Evolutionary conservation across 2,113 vertebrate species (phyloP), one percentile per base, ranked within the genome.

Genomic region (Strix uralensis): DNA sequence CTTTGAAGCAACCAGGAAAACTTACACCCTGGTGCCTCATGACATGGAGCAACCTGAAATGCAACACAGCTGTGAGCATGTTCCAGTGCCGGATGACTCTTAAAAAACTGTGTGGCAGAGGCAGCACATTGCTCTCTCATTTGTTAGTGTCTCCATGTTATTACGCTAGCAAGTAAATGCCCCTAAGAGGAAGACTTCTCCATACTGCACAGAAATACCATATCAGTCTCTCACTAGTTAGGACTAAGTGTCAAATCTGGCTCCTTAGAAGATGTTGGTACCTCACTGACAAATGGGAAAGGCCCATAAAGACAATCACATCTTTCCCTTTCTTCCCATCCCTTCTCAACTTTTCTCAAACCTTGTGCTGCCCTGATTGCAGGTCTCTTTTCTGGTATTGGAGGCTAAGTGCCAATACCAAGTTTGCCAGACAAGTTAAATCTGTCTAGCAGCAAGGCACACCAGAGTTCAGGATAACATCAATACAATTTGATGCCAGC

Each of bases 1-100:
- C 47, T 96, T 92, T 91, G 89, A 97, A 96, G 57, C 47, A 38
- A 79, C 40, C 38, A 91, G 54, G 70, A 94, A 94, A 95, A 87
- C 44, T n/a, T 92, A 81, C 69, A 92, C 51, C 27, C 59, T 7
- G 1, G 15, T 94, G 73, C 49, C 81, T 88, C 51, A 38, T 9
- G 12, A 57, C 52, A 36, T 52, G 61, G 54, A 91, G 65, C 42
- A 96, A 92, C 83, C 65, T 90, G 93, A 96, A 95, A 95, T 72
- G 73, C 58, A 96, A 72, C 73, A 75, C 81, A 87, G 78, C 87
- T 85, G 90, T 82, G 58, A 85, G 44, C 16, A 22, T 13, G n/a
- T 69, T 77, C 32, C 42, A 49, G 61, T 61, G 66, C 70, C 0
- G 1, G 13, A 59, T 6, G 7, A 52, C 42, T 79, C 23, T 52